Conservation (phyloP, 1,140 invertebrate genomes). For the Eulimnadia texana region DNA sequence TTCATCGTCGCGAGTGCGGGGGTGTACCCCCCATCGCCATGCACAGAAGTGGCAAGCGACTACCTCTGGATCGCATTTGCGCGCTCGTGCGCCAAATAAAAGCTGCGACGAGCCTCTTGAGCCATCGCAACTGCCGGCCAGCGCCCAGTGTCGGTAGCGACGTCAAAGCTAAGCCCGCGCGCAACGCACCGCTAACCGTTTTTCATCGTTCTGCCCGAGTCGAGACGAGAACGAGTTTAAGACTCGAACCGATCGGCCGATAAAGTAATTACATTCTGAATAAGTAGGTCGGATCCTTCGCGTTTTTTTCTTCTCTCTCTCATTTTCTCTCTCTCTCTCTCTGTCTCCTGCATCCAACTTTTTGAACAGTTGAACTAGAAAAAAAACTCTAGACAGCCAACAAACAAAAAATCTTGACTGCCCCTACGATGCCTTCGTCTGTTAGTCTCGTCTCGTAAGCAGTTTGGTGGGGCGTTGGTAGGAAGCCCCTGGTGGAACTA, state of each 20-base stretch:
- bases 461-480: no score
- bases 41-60: background rate
- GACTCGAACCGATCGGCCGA: background rate
- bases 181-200: no score
- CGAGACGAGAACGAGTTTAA: background rate
- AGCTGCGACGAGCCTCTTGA: no score
- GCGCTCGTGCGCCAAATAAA: background rate
- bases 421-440: no score
- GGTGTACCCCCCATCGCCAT: background rate
- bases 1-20: background rate
- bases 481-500: background rate
- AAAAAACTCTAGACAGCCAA: no score
- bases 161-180: no score
- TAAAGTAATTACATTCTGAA: background rate
- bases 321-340: background rate
- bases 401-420: no score
- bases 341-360: background rate
- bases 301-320: background rate
- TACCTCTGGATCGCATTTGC: background rate
- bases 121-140: no score
- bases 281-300: background rate
- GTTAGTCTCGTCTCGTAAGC: no score
- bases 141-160: background rate
- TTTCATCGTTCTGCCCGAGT: no score
- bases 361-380: background rate